Evolutionary conservation across 1,140 invertebrate species (phyloP).

Genomic region (Mylabris phalerata): DNA sequence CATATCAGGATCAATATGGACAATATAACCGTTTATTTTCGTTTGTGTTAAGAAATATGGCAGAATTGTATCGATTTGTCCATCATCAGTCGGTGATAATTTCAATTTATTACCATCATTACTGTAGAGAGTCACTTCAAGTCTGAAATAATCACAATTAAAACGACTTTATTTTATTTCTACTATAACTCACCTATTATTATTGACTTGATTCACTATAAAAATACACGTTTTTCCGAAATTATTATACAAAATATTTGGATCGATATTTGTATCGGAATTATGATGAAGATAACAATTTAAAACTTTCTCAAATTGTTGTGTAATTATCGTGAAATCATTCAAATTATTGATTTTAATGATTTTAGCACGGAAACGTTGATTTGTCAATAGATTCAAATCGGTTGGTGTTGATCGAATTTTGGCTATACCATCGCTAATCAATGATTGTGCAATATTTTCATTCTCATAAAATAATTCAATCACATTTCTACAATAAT

Average conservation of each 20-base stretch:
- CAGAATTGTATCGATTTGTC: conserved; percentile 44
- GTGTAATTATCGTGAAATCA: conserved; percentile 26
- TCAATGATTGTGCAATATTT: conserved; percentile 40
- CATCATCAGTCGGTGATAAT: conserved; percentile 43
- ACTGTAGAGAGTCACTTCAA: conserved; percentile 52
- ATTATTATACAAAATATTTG: too few relatives aligned
- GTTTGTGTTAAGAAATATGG: conserved; percentile 50
- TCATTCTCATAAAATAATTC: conserved; percentile 46
- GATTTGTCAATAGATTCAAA: conserved; percentile 27
- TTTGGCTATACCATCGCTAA: conserved; percentile 43
- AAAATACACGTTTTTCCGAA: too few relatives aligned
- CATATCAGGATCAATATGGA: conserved; percentile 44
- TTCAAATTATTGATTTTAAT: conserved; percentile 26
- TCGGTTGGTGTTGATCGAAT: conserved; percentile 19
- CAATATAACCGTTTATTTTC: conserved; percentile 45
- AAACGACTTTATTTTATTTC: too few relatives aligned
- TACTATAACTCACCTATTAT: conserved; percentile 45
- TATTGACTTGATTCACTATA: conserved; percentile 6
- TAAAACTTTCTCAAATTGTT: conserved; percentile 22
- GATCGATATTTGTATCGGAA: conserved; percentile 5
- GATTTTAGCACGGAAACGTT: conserved; percentile 31
- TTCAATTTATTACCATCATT: conserved; percentile 48
- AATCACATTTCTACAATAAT: conserved; percentile 44
- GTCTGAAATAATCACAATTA: conserved; percentile 41
- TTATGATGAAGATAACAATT: conserved; percentile 29